These are phyloP conservation scores for Geotria australis DNA, from an alignment of 2,797 vertebrate genomes.

Conservation along the genomic window DNA sequence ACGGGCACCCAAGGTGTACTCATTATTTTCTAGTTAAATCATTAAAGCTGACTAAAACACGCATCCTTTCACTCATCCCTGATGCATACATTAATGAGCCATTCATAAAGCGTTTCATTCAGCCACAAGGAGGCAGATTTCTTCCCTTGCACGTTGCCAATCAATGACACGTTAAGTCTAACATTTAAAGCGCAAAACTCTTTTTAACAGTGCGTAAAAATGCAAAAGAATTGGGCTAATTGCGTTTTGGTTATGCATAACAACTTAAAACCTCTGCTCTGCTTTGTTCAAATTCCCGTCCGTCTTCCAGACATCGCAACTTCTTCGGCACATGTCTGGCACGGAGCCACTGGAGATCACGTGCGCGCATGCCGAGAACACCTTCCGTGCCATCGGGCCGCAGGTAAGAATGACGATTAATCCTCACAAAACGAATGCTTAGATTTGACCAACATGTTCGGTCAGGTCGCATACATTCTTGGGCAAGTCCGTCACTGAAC, in stretches of 20 bases:
- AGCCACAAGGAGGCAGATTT: not conserved
- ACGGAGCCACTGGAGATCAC: slow-evolving; percentile 84
- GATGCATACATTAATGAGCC: not conserved
- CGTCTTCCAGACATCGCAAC: slow-evolving; percentile 31
- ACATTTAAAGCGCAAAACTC: too few species aligned
- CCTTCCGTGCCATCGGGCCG: slow-evolving; percentile 77
- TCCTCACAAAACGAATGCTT: not conserved
- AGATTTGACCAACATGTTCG: too few species aligned
- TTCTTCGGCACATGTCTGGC: slow-evolving; percentile 65
- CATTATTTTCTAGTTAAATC: not conserved
- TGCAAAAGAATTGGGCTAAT: too few species aligned
- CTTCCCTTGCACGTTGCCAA: too few species aligned
- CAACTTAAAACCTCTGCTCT: too few species aligned
- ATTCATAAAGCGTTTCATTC: not conserved
- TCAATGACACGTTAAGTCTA: too few species aligned
- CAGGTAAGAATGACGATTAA: not conserved
- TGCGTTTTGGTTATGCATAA: too few species aligned
- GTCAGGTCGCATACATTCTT: too few species aligned
- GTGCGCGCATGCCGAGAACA: slow-evolving; percentile 76
- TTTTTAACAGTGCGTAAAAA: too few species aligned
- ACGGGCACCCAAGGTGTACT: too few species aligned
- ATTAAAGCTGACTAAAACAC: not conserved
- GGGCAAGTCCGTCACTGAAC: too few species aligned
- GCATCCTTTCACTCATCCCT: not conserved
- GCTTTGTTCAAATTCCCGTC: too few species aligned